Percentiles rank a stretch among this genome's conserved stretches.
Evolutionary conservation across 2,113 vertebrate genomes (phyloP).

Genomic region (Monopterus albus): DNA sequence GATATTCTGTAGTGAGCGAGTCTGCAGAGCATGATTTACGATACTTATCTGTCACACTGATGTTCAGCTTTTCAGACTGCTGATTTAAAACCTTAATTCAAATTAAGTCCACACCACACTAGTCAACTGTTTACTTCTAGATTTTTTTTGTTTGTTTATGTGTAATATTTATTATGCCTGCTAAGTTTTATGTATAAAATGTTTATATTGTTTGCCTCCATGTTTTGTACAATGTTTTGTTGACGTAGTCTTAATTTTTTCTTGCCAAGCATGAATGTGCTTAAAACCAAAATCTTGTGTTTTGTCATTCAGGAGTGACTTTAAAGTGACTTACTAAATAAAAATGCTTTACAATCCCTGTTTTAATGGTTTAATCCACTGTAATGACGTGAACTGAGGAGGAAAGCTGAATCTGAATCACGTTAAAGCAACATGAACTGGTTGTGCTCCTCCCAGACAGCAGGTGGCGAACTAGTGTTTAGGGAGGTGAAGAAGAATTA

Average conservation of each 20-base stretch:
- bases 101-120: slow-evolving; percentile 72
- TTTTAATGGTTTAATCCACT: slow-evolving; percentile 65
- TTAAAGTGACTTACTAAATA: slow-evolving; percentile 77
- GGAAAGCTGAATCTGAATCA: slow-evolving; percentile 2
- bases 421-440: slow-evolving; percentile 41
- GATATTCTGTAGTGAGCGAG: slow-evolving; percentile 40
- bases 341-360: slow-evolving; percentile 50
- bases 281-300: slow-evolving; percentile 79
- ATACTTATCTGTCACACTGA: slow-evolving; percentile 37
- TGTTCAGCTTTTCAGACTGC: slow-evolving; percentile 48
- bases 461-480: slow-evolving; percentile 27
- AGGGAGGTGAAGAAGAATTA: background rate
- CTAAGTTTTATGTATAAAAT: slow-evolving; percentile 83
- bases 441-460: slow-evolving; percentile 24
- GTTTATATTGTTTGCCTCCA: slow-evolving; percentile 78
- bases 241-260: slow-evolving; percentile 72
- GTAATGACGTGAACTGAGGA: slow-evolving; percentile 45
- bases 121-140: slow-evolving; percentile 79
- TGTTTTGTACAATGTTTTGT: slow-evolving; percentile 67
- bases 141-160: slow-evolving; percentile 70
- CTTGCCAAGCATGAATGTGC: slow-evolving; percentile 71
- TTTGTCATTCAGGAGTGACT: slow-evolving; percentile 70
- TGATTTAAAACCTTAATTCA: slow-evolving; percentile 46
- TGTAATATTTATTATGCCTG: slow-evolving; percentile 85
- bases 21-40: too few relatives aligned